Conservation (phyloP, 2,797 vertebrate genomes). For the Sebastes hubbsi region DNA sequence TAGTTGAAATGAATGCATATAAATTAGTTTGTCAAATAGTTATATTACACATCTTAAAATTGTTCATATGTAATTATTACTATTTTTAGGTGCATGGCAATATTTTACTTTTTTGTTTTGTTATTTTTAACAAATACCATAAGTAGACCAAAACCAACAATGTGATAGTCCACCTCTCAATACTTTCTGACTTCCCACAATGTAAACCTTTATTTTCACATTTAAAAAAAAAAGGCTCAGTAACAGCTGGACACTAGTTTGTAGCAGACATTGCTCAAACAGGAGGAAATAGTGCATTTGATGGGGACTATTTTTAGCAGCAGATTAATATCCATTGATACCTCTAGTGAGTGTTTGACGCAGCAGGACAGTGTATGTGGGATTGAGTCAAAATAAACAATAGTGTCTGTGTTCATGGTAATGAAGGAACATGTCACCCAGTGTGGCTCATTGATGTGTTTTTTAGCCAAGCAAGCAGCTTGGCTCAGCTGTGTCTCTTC, state of each 20-base stretch:
- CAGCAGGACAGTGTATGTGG: background rate
- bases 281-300: too few relatives aligned
- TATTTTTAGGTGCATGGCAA: background rate
- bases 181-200: background rate
- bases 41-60: too few relatives aligned
- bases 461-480: too few relatives aligned
- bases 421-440: too few relatives aligned
- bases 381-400: background rate
- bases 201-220: background rate
- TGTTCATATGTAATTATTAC: background rate
- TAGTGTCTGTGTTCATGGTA: too few relatives aligned
- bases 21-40: too few relatives aligned
- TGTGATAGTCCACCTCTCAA: background rate
- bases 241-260: background rate
- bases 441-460: too few relatives aligned
- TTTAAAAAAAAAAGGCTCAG: background rate
- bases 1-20: too few relatives aligned
- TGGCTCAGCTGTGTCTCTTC: too few relatives aligned
- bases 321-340: background rate
- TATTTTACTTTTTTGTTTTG: too few relatives aligned
- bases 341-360: background rate
- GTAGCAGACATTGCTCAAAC: background rate
- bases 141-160: background rate
- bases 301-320: background rate
- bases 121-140: background rate